Percentiles rank a stretch among this genome's conserved stretches.
phyloP scores from a whole-genome alignment of 2,113 vertebrate genomes.

The Cebidichthys violaceus region DNA sequence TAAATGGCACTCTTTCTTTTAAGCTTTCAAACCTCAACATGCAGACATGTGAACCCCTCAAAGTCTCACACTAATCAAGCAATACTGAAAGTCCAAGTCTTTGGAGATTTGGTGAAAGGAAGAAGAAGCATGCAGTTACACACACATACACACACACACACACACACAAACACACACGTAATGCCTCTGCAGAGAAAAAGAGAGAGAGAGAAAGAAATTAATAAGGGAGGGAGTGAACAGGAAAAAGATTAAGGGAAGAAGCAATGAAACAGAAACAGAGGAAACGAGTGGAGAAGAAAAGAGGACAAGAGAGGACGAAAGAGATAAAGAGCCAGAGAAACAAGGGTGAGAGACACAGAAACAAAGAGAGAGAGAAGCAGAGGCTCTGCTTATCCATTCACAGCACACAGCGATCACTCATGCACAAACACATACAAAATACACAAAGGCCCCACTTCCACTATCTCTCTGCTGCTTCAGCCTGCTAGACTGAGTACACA shows the following conservation, averaged over 20 bases:
- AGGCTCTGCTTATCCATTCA: conserved; percentile 74
- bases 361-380: conserved; percentile 42
- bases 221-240: conserved; percentile 5
- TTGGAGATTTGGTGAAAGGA: conserved; percentile 18
- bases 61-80: conserved; percentile 30
- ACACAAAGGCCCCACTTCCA: conserved; percentile 74
- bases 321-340: conserved; percentile 32
- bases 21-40: conserved; percentile 6
- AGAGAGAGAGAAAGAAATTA: conserved; percentile 14
- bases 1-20: not conserved
- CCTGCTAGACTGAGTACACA: conserved; percentile 48
- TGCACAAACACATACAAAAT: conserved; percentile 77
- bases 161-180: not conserved
- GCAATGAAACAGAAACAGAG: conserved; percentile 32
- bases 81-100: conserved; percentile 9
- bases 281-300: conserved; percentile 21
- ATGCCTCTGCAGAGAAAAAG: conserved; percentile 8
- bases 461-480: conserved; percentile 58
- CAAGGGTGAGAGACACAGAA: conserved; percentile 43
- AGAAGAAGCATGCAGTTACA: not conserved
- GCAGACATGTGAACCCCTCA: not conserved
- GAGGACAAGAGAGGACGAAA: conserved; percentile 23
- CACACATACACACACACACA: not conserved
- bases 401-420: conserved; percentile 74
- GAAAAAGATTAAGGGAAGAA: conserved; percentile 25